phyloP scores from a whole-genome alignment of 2,113 vertebrate species.

The Thermophis baileyi region DNA sequence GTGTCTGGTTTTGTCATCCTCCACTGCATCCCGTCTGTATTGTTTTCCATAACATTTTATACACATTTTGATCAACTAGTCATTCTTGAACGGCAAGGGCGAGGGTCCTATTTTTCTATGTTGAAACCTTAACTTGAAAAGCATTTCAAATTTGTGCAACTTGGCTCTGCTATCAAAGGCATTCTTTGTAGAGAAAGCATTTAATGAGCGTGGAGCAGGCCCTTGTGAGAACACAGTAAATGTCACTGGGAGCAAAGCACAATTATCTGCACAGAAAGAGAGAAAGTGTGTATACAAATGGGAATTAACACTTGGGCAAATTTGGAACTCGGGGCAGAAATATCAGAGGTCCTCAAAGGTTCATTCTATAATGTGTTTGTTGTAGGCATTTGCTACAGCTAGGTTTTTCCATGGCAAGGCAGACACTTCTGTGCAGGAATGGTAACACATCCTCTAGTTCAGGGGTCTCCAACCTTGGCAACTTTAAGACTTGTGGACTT shows the following conservation, averaged over 20 bases:
- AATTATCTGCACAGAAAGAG: neutral
- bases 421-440: neutral
- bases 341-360: constrained; percentile 34
- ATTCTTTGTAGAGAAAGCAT: constrained; percentile 33
- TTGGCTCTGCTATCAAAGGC: constrained; percentile 18
- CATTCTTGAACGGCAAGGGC: neutral
- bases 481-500: too few species aligned
- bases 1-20: neutral
- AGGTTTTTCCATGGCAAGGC: neutral
- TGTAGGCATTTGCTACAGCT: neutral
- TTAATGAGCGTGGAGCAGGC: neutral
- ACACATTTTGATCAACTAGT: neutral
- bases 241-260: constrained; percentile 20
- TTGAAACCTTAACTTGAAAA: neutral
- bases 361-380: neutral
- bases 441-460: neutral
- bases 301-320: constrained; percentile 1
- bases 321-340: constrained; percentile 7
- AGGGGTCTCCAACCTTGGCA: too few species aligned
- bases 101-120: neutral
- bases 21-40: neutral
- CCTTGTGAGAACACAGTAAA: constrained; percentile 10
- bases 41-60: neutral
- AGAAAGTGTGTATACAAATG: neutral
- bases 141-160: fast-evolving